These are phyloP conservation scores for Parauchenoglanis punctatus DNA, from an alignment of 2,797 vertebrate species.

Conservation along the genomic window DNA sequence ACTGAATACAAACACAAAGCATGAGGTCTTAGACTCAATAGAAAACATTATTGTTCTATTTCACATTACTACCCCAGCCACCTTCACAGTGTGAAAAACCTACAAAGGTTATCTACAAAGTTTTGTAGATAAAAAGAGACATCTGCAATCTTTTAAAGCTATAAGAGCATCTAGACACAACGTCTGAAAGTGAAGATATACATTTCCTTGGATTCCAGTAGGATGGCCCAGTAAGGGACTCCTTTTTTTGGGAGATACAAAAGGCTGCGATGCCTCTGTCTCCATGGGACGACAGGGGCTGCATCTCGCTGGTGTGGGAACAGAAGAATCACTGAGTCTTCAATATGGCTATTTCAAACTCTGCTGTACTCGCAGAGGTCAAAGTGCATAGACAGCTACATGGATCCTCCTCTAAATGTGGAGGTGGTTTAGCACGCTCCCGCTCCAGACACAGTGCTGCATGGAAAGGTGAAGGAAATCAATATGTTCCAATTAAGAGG, in stretches of 20 bases:
- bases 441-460: constrained; percentile 71
- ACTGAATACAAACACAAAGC: constrained; percentile 15
- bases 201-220: constrained; percentile 47
- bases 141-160: constrained; percentile 54
- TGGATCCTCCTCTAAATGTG: constrained; percentile 65
- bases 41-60: constrained; percentile 51
- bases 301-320: constrained; percentile 78
- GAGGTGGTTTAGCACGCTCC: constrained; percentile 61
- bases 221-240: constrained; percentile 8
- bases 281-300: constrained; percentile 64
- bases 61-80: constrained; percentile 51
- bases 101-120: constrained; percentile 41
- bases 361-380: constrained; percentile 73
- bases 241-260: constrained; percentile 48
- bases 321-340: constrained; percentile 76
- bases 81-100: constrained; percentile 63
- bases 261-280: constrained; percentile 50
- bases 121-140: constrained; percentile 41
- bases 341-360: constrained; percentile 81
- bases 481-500: constrained; percentile 53
- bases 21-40: constrained; percentile 39
- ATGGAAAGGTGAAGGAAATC: constrained; percentile 65
- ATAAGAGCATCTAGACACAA: constrained; percentile 50
- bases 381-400: constrained; percentile 85
- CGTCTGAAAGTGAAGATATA: constrained; percentile 32